Evolutionary conservation across 2,888 invertebrate species (phyloP), one percentile per base, ranked within the genome.

Genomic region (Thalpophila matura): DNA sequence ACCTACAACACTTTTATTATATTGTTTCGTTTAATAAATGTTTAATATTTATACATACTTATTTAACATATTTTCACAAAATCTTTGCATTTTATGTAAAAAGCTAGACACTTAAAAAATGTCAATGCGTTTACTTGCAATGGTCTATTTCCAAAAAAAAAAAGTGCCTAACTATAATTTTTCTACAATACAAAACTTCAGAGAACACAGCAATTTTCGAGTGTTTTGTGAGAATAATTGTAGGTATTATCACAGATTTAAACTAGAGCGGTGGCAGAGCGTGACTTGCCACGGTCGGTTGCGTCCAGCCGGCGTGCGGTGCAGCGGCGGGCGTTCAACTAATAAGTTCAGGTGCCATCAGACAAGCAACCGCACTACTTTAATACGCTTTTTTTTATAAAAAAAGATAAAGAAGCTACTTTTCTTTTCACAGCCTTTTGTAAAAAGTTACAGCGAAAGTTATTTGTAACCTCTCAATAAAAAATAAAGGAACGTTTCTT

Each of bases 211-310:
- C 59, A 4, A 62, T 70, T 58, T 68, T 29, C 46, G 7, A 69
- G 59, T 71, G 55, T 63, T 61, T 57, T 62, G 53, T 53, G 49
- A 53, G 60, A 64, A 66, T 64, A 62, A 71, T 76, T 62, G 65
- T 65, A 71, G 75, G 69, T 59, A 75, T 74, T 75, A 79, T 78
- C 75, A 75, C 74, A 78, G 79, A 78, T 80, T 72, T 84, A 82
- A 81, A 80, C 78, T 79, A 80, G 84, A 84, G 74, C 65, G 81
- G 79, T 74, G 79, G 63, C 71, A 78, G 82, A 84, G 84, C 87
- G 80, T 87, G 83, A 83, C 85, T 74, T 43, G 81, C 46, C 76
- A 79, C 65, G 80, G 80, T 83, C 75, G 74, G 67, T 49, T 74
- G 82, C 18, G 18, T 22, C 33, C 63, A 64, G 62, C 56, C 68